phyloP scores from a whole-genome alignment of 2,797 vertebrate species.

The Takifugu ocellatus region DNA sequence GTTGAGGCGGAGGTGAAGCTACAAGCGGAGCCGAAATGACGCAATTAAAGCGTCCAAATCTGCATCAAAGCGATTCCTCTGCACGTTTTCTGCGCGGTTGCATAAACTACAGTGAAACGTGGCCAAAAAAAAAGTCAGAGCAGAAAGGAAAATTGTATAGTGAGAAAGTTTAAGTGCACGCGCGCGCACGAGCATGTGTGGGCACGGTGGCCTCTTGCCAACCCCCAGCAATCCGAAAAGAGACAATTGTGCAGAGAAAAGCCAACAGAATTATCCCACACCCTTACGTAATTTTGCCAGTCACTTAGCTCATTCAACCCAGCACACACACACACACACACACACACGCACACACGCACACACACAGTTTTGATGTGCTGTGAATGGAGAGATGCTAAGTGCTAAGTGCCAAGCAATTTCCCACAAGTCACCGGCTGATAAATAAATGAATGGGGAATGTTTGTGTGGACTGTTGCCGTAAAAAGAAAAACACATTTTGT shows the following conservation, averaged over 20 bases:
- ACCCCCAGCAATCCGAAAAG: conserved; percentile 48
- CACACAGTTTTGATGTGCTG: conserved; percentile 43
- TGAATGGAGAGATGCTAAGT: conserved; percentile 45
- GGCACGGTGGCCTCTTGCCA: conserved; percentile 35
- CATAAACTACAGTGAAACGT: conserved; percentile 2
- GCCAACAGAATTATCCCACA: conserved; percentile 58
- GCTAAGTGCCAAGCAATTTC: conserved; percentile 50
- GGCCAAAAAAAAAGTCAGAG: conserved; percentile 9
- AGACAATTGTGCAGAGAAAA: conserved; percentile 50
- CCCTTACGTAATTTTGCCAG: conserved; percentile 66
- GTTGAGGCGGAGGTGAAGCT: not conserved
- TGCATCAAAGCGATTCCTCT: not conserved
- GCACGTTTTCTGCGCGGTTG: no score
- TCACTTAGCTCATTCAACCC: conserved; percentile 57
- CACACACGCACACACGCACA: conserved; percentile 12
- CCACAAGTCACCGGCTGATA: conserved; percentile 51
- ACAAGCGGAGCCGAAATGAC: conserved; percentile 7
- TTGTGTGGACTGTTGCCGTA: conserved; percentile 24
- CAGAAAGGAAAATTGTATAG: not conserved
- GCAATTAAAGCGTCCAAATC: not conserved
- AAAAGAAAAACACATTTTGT: conserved; percentile 39
- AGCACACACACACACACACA: conserved; percentile 14
- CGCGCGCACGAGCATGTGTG: conserved; percentile 1
- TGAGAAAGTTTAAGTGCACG: conserved; percentile 6
- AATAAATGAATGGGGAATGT: conserved; percentile 50